phyloP scores from a whole-genome alignment of 2,113 vertebrate genomes.

The Conger conger region DNA sequence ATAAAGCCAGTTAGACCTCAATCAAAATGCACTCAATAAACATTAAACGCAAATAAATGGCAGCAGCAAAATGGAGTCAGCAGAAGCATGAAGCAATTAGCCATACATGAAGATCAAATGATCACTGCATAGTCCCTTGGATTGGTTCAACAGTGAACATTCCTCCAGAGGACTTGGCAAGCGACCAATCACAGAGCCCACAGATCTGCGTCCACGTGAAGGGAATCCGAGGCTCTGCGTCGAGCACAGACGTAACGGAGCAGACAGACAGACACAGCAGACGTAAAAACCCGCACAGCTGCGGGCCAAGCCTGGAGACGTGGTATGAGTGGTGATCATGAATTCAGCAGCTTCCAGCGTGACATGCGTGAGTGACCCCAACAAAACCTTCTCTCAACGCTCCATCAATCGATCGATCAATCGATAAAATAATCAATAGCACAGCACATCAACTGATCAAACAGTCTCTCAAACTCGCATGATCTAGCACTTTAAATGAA shows the following conservation, averaged over 20 bases:
- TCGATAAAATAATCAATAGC: background rate
- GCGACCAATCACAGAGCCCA: background rate
- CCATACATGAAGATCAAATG: background rate
- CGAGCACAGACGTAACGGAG: background rate
- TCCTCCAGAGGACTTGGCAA: background rate
- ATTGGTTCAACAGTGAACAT: constrained; percentile 11
- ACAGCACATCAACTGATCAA: background rate
- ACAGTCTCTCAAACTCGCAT: background rate
- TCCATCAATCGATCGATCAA: background rate
- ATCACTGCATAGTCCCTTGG: background rate
- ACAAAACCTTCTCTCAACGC: background rate
- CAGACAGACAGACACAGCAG: background rate
- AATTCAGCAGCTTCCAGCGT: no score
- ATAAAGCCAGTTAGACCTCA: background rate
- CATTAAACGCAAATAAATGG: background rate
- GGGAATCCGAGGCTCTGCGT: background rate
- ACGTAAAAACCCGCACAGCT: background rate
- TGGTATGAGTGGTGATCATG: background rate
- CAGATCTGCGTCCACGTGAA: background rate
- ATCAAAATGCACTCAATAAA: background rate
- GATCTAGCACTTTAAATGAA: no score
- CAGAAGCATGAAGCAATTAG: background rate
- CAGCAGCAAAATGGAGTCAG: background rate
- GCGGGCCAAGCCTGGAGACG: background rate
- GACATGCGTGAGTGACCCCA: background rate